Conservation (phyloP, 2,113 vertebrate species). For the Oryzias melastigma region DNA sequence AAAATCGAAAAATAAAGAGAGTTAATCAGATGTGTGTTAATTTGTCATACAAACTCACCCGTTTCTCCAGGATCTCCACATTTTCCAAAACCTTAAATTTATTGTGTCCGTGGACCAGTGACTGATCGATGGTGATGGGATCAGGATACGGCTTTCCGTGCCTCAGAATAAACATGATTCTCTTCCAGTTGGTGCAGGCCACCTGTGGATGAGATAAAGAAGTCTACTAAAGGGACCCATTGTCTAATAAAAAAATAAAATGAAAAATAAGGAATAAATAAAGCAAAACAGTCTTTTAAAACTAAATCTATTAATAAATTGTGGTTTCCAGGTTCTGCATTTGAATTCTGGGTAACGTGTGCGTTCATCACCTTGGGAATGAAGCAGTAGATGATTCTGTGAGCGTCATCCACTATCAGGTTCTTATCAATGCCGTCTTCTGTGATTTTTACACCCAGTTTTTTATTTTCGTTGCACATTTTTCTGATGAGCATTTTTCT, state of each 20-base stretch:
- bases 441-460: neutral
- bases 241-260: too few relatives aligned
- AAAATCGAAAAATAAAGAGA: too few relatives aligned
- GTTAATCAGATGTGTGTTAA: too few relatives aligned
- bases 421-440: neutral
- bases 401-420: slow-evolving; percentile 36
- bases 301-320: neutral
- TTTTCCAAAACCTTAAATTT: neutral
- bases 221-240: too few relatives aligned
- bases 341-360: neutral
- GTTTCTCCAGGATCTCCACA: slow-evolving; percentile 6
- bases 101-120: fast-evolving
- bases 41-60: slow-evolving; percentile 21
- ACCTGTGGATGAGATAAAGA: slow-evolving; percentile 21
- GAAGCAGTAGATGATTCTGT: slow-evolving; percentile 39
- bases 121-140: neutral
- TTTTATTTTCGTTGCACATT: neutral
- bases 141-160: slow-evolving; percentile 23
- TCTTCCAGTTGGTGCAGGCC: slow-evolving; percentile 47
- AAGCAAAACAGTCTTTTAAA: too few relatives aligned
- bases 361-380: slow-evolving; percentile 49
- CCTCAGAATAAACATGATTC: slow-evolving; percentile 25
- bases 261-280: too few relatives aligned
- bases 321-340: neutral
- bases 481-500: slow-evolving; percentile 21